phyloP scores from a whole-genome alignment of 2,113 vertebrate species.

The Gulo gulo region DNA sequence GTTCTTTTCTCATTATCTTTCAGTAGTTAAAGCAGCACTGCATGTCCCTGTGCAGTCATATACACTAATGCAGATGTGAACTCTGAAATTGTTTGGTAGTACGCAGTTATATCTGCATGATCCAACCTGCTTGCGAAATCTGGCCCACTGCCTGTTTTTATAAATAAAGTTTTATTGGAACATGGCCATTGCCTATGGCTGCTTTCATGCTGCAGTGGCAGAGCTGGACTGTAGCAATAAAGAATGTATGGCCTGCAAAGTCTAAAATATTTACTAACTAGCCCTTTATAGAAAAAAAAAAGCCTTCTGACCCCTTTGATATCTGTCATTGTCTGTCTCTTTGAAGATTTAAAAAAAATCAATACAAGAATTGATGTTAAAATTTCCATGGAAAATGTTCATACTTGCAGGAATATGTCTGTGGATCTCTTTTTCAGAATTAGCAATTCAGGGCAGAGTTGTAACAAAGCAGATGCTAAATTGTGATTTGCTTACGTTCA shows the following conservation, averaged over 20 bases:
- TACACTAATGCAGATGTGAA: not conserved
- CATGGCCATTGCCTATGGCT: not conserved
- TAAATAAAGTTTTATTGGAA: slow-evolving; percentile 25
- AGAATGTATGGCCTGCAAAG: not conserved
- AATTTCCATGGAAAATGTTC: not conserved
- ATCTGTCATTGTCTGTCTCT: not conserved
- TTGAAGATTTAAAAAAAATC: slow-evolving; percentile 35
- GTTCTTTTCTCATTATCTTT: not conserved
- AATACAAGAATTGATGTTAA: not conserved
- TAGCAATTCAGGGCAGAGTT: not conserved
- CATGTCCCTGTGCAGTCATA: not conserved
- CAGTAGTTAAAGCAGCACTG: not conserved
- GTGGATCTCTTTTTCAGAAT: not conserved
- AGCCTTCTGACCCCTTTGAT: not conserved
- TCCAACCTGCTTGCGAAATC: not conserved
- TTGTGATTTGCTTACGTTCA: not conserved
- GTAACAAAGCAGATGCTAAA: not conserved
- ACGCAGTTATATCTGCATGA: not conserved
- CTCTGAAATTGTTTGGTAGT: not conserved
- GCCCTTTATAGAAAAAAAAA: not conserved
- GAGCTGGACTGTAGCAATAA: not conserved
- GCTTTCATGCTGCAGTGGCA: not conserved
- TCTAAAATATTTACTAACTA: not conserved
- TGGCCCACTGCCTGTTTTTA: not conserved
- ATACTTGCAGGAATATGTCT: slow-evolving; percentile 10